phyloP scores from a whole-genome alignment of 2,113 vertebrate species.

The Dunckerocampus dactyliophorus region DNA sequence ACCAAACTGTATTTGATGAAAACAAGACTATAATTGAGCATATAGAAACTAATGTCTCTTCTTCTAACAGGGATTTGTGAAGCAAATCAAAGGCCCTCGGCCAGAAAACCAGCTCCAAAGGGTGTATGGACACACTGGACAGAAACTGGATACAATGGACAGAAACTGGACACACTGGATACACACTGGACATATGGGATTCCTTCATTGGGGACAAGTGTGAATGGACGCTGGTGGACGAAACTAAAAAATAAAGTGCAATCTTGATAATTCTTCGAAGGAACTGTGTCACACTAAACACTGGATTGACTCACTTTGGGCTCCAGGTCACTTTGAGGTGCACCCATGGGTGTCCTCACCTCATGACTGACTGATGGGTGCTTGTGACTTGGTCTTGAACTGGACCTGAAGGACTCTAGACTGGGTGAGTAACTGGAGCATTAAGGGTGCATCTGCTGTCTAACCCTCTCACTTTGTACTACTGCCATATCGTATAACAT shows the following conservation, averaged over 20 bases:
- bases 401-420: constrained; percentile 13
- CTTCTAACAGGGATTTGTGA: constrained; percentile 26
- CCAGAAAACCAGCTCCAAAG: constrained; percentile 13
- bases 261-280: constrained; percentile 42
- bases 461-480: constrained; percentile 53
- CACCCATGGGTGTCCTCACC: neutral
- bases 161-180: neutral
- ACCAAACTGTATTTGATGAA: too few relatives aligned
- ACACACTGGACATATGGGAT: constrained; percentile 11
- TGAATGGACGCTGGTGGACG: constrained; percentile 2
- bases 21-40: too few relatives aligned
- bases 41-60: constrained; percentile 1
- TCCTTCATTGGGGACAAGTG: constrained; percentile 2
- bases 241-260: constrained; percentile 33
- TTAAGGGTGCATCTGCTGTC: constrained; percentile 24
- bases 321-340: neutral
- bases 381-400: constrained; percentile 10
- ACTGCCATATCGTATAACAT: constrained; percentile 49
- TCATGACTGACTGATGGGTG: neutral
- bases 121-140: constrained; percentile 9
- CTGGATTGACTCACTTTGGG: constrained; percentile 28
- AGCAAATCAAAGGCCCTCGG: constrained; percentile 14
- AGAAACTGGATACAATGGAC: neutral
- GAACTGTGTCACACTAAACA: constrained; percentile 51
- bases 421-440: constrained; percentile 36